Conservation (phyloP, 1,140 invertebrate species). For the Lasioglossum albipes region DNA sequence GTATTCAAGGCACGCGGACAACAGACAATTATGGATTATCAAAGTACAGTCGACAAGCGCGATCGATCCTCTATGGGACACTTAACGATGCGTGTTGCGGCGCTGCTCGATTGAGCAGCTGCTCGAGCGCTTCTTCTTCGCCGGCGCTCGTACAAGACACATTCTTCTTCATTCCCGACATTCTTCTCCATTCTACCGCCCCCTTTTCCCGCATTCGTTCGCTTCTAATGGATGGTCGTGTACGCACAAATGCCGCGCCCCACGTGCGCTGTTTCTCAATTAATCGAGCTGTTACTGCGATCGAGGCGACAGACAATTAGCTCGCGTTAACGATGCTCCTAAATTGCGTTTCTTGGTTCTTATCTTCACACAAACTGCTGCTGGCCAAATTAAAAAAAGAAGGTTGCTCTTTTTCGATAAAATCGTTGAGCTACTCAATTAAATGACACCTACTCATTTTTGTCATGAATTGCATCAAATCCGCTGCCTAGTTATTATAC, state of each 20-base stretch:
- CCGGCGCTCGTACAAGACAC: neutral
- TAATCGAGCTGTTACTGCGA: neutral
- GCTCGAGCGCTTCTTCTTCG: conserved; percentile 31
- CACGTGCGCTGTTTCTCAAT: neutral
- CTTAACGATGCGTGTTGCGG: conserved; percentile 36
- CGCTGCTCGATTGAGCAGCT: conserved; percentile 43
- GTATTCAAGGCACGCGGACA: neutral
- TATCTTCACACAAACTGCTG: too few species aligned
- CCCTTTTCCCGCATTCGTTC: neutral
- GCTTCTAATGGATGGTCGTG: conserved; percentile 16
- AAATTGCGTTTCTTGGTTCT: too few species aligned
- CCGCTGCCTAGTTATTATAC: too few species aligned
- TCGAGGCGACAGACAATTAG: too few species aligned
- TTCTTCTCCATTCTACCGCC: neutral
- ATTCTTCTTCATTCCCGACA: too few species aligned
- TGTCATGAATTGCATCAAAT: too few species aligned
- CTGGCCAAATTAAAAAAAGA: too few species aligned
- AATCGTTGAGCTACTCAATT: too few species aligned
- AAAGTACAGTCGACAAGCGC: neutral
- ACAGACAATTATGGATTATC: neutral
- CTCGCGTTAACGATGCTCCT: too few species aligned
- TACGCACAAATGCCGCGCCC: conserved; percentile 2
- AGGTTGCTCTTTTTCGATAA: too few species aligned
- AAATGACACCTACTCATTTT: too few species aligned
- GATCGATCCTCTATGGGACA: conserved; percentile 7